Conservation (phyloP, 1,140 invertebrate genomes). For the Drosophila mayri region DNA sequence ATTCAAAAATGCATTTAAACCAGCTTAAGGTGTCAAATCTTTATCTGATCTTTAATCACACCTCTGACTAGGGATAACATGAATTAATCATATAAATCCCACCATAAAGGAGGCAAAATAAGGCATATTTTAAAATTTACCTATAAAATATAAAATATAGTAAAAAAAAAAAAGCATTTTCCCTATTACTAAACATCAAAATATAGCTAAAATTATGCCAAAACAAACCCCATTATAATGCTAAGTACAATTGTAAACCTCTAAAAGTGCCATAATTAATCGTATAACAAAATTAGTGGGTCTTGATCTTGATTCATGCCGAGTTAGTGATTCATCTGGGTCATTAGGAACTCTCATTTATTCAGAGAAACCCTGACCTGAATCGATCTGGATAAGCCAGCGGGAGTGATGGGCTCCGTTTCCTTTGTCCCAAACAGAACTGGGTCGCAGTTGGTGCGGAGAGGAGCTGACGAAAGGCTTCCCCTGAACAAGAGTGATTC, state of each 20-base stretch:
- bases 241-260: not conserved
- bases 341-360: conserved; percentile 40
- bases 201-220: not conserved
- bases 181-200: not conserved
- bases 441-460: not conserved
- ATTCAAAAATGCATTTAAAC: not conserved
- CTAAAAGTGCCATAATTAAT: not conserved
- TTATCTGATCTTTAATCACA: conserved; percentile 26
- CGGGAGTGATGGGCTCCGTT: conserved; percentile 1
- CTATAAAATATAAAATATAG: too few relatives aligned
- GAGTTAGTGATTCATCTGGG: conserved; percentile 24
- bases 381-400: conserved; percentile 39
- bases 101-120: not conserved
- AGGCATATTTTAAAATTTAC: not conserved
- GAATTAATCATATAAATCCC: conserved; percentile 7
- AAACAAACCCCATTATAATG: not conserved
- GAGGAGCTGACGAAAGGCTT: conserved; percentile 22
- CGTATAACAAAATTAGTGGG: not conserved
- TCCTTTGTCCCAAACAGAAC: conserved; percentile 19
- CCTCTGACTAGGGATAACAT: conserved; percentile 12
- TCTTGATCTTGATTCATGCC: conserved; percentile 4
- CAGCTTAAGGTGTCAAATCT: conserved; percentile 1
- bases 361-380: conserved; percentile 33
- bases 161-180: not conserved
- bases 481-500: conserved; percentile 1